Evolutionary conservation across 2,113 vertebrate genomes (phyloP), one percentile per base, ranked within the genome.

Genomic region (Entelurus aequoreus): DNA sequence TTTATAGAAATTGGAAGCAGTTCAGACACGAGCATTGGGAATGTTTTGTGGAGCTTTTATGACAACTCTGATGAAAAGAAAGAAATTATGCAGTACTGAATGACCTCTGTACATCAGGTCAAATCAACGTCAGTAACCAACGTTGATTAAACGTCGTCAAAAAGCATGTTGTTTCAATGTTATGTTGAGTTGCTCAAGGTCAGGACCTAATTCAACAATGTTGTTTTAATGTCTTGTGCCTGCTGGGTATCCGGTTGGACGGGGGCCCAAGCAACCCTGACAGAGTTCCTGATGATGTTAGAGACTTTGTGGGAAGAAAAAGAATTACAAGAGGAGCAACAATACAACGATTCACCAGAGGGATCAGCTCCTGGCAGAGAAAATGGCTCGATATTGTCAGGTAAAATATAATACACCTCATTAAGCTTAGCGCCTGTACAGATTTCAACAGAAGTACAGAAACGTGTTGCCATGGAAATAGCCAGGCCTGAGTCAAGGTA

Each of bases 381-480:
- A 81, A 80, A 77, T 76, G 66, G 80, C 76, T 77, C 49, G 42
- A 66, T 69, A 73, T 66, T 15, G 40, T 68, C 63, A 67, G 46
- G 74, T 68, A 79, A 72, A 73, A 66, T 65, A 77, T 77, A 76
- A 77, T 76, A 76, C 21, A 28, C 74, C 57, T 77, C 75, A 77
- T 85, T 85, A 81, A 28, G 64, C 59, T 71, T 65, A 52, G 63
- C 66, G 62, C 47, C 68, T 64, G 67, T 64, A 56, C 75, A 14
- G 76, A 83, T 82, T 76, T 77, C 0, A 53, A 74, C 71, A 68
- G 69, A 76, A 77, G 82, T 87, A 87, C 66, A 59, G 69, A 70
- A 74, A 73, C 61, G 60, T 2, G 75, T 87, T 73, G 79, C 82
- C 85, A 87, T 86, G 82, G 82, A 83, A 81, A 88, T 79, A 62